Conservation (phyloP, 2,888 invertebrate genomes). For the Bembecia ichneumoniformis region DNA sequence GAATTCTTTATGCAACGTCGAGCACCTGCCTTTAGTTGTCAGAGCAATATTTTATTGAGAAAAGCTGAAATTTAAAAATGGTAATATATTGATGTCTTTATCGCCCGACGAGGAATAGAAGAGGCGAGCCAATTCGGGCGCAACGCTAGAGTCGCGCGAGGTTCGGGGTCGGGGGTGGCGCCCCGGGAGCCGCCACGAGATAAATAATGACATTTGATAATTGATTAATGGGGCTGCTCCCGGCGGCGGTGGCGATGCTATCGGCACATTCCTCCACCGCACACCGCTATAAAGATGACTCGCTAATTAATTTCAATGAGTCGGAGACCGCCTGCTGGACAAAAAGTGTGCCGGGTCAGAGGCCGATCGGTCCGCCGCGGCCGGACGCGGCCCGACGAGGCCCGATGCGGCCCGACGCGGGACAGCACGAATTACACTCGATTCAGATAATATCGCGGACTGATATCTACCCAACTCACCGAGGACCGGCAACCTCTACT, state of each 20-base stretch:
- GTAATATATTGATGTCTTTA: neutral
- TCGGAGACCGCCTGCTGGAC: constrained; percentile 29
- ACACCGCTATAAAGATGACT: constrained; percentile 32
- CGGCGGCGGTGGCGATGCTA: constrained; percentile 22
- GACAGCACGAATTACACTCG: constrained; percentile 23
- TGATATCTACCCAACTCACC: constrained; percentile 2
- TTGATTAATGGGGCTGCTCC: constrained; percentile 50
- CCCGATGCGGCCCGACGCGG: neutral
- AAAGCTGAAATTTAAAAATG: too few relatives aligned
- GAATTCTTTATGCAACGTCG: too few relatives aligned
- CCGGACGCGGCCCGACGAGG: neutral
- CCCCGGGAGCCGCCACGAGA: constrained; percentile 13
- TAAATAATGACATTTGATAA: constrained; percentile 63
- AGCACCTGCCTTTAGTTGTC: too few relatives aligned
- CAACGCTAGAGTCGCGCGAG: too few relatives aligned
- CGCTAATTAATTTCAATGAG: constrained; percentile 61
- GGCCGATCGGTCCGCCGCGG: neutral
- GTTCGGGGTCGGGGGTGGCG: constrained; percentile 16
- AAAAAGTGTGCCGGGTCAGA: constrained; percentile 18
- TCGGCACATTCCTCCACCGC: constrained; percentile 24
- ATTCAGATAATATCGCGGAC: constrained; percentile 34
- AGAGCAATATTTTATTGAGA: too few relatives aligned
- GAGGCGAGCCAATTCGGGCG: constrained; percentile 11
- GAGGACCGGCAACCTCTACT: too few relatives aligned
- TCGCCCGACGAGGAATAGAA: constrained; percentile 10